Conservation (phyloP, 2,113 vertebrate species). For the Xenus cinereus region DNA sequence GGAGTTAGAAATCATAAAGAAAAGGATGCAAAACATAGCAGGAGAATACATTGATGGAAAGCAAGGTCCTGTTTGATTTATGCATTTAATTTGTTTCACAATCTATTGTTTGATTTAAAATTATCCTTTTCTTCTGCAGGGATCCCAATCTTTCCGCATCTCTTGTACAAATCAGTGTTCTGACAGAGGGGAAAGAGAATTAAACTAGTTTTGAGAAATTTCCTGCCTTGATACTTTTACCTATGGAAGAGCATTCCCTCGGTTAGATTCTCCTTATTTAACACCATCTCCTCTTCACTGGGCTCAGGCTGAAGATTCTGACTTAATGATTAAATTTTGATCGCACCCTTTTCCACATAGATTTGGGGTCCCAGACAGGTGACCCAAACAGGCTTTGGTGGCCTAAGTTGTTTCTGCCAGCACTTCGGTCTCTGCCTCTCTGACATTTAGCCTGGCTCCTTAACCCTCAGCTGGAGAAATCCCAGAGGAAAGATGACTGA, state of each 20-base stretch:
- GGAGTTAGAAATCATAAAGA: neutral
- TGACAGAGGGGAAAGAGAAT: neutral
- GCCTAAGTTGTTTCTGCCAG: neutral
- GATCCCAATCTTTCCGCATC: neutral
- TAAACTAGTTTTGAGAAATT: neutral
- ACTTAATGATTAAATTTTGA: neutral
- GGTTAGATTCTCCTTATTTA: neutral
- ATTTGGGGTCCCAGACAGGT: neutral
- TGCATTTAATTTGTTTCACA: neutral
- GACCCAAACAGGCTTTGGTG: neutral
- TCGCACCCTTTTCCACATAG: neutral
- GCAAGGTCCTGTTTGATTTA: neutral
- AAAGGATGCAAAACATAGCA: neutral
- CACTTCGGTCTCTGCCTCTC: neutral
- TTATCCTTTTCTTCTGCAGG: neutral
- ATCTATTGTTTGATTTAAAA: neutral
- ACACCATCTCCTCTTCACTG: neutral
- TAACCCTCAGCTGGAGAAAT: neutral
- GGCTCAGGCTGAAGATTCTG: neutral
- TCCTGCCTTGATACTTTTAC: neutral
- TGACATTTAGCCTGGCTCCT: neutral
- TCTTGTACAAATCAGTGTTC: neutral
- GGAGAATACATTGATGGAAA: neutral
- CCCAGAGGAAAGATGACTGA: neutral
- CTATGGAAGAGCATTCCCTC: neutral